phyloP scores from a whole-genome alignment of 2,888 invertebrate genomes.

The Parapristionchus giblindavisi region DNA sequence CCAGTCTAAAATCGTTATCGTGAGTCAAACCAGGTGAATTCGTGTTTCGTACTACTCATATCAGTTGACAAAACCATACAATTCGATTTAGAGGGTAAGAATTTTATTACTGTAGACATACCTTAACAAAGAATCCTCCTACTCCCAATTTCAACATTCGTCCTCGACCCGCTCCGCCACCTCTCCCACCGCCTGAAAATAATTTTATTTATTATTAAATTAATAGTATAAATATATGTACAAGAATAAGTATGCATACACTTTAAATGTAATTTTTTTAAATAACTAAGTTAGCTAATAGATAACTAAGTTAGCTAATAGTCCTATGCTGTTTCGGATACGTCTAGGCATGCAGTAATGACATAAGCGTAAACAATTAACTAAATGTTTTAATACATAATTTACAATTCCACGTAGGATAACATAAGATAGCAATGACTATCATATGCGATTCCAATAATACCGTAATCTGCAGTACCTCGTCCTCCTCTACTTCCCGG shows the following conservation, averaged over 20 bases:
- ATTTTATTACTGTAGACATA: conserved; percentile 27
- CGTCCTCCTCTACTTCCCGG: conserved; percentile 10
- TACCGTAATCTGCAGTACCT: too few relatives aligned
- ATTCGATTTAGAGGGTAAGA: background rate
- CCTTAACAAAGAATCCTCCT: conserved; percentile 67
- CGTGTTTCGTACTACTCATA: background rate
- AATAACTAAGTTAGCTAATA: too few relatives aligned
- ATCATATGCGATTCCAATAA: too few relatives aligned
- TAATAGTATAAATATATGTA: too few relatives aligned
- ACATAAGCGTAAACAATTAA: background rate
- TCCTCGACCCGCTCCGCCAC: conserved; percentile 52
- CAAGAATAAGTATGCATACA: too few relatives aligned
- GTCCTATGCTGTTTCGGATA: too few relatives aligned
- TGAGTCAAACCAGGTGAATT: background rate
- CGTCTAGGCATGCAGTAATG: background rate
- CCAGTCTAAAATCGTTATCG: background rate
- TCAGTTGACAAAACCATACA: background rate
- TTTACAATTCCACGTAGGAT: too few relatives aligned
- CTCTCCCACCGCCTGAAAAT: conserved; percentile 46
- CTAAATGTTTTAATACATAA: background rate
- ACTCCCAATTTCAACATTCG: conserved; percentile 59
- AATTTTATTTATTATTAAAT: too few relatives aligned
- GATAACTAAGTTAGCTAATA: too few relatives aligned
- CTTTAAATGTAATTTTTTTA: too few relatives aligned
- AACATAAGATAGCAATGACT: too few relatives aligned